Conservation (phyloP, 53 echinoderm and acorn worm genomes). For the Paracentrotus lividus region DNA sequence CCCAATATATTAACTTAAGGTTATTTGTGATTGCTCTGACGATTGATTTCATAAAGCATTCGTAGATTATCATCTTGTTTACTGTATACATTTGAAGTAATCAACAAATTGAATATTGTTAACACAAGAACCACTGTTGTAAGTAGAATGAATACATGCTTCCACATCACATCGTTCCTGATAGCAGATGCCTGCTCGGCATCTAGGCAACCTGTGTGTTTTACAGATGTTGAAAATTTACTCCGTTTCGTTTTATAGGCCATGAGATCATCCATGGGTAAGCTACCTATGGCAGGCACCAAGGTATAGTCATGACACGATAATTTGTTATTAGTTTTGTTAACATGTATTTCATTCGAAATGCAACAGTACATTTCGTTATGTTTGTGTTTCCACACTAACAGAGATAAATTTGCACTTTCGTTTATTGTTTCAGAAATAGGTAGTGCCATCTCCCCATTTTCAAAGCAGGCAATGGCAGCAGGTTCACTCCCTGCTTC, state of each 20-base stretch:
- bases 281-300: background rate
- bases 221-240: background rate
- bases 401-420: background rate
- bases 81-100: background rate
- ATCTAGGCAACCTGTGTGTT: background rate
- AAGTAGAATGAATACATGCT: background rate
- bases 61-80: background rate
- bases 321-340: background rate
- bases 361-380: background rate
- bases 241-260: background rate
- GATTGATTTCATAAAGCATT: background rate
- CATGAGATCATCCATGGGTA: background rate
- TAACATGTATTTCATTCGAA: background rate
- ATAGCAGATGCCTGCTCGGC: background rate
- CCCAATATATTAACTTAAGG: too few species aligned
- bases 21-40: background rate
- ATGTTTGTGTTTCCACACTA: background rate
- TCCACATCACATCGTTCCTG: background rate
- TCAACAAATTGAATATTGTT: background rate
- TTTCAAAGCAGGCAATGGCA: background rate
- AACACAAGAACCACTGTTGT: background rate
- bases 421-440: background rate
- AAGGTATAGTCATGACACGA: background rate
- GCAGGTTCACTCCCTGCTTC: background rate
- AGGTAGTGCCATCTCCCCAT: background rate